These are phyloP conservation scores for Acropora tenuis DNA, from an alignment of 64 coral and sea anemone species.

Conservation along the genomic window DNA sequence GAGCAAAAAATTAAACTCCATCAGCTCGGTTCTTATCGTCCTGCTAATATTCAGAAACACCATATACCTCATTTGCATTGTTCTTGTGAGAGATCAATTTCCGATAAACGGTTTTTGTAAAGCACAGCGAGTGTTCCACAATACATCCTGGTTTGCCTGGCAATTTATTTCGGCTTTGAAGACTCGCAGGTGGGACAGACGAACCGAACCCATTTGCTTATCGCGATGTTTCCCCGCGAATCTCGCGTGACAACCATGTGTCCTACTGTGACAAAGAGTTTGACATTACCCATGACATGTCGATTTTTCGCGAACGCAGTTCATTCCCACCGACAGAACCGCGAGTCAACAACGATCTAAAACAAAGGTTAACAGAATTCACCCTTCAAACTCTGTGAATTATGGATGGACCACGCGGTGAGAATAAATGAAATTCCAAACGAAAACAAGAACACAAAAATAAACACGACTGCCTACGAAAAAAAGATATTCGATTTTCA, in stretches of 20 bases:
- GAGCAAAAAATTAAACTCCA: background rate
- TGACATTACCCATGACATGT: constrained; percentile 29
- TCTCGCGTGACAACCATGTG: constrained; percentile 12
- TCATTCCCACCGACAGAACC: background rate
- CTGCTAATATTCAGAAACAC: constrained; percentile 31
- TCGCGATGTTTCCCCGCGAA: background rate
- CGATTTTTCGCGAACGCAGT: background rate
- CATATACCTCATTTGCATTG: constrained; percentile 33
- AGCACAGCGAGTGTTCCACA: constrained; percentile 16
- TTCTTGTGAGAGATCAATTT: constrained; percentile 47
- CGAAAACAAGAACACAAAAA: constrained; percentile 11
- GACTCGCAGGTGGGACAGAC: constrained; percentile 22
- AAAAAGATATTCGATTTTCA: background rate
- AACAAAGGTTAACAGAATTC: background rate
- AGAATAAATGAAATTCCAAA: background rate
- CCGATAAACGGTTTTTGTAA: constrained; percentile 52
- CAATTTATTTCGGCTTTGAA: constrained; percentile 12
- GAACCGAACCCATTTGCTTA: constrained; percentile 20
- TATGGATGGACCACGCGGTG: constrained; percentile 29
- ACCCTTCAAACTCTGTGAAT: constrained; percentile 4
- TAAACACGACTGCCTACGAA: background rate
- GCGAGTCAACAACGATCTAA: background rate
- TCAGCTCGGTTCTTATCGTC: constrained; percentile 19
- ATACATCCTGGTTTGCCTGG: constrained; percentile 22
- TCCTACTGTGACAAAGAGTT: constrained; percentile 12